Conservation (phyloP, 2,113 vertebrate genomes). For the Lagopus leucura region DNA sequence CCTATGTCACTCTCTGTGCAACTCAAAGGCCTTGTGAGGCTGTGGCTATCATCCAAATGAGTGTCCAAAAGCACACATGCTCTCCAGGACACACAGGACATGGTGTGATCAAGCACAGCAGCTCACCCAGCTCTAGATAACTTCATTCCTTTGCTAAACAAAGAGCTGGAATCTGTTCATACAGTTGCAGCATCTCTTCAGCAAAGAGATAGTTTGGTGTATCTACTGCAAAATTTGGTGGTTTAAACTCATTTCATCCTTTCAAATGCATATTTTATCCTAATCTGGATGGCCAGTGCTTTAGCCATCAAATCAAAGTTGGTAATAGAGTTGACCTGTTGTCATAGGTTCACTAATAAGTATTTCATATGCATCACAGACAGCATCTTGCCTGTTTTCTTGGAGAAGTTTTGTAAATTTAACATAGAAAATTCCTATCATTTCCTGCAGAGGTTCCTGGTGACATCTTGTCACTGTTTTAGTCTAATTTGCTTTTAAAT, state of each 20-base stretch:
- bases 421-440: neutral
- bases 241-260: neutral
- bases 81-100: neutral
- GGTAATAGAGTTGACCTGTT: neutral
- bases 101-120: neutral
- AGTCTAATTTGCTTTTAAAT: constrained; percentile 6
- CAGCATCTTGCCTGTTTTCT: neutral
- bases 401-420: neutral
- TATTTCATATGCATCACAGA: neutral
- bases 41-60: accelerated
- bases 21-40: neutral
- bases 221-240: neutral
- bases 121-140: neutral
- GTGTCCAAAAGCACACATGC: neutral
- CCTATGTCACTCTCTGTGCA: neutral
- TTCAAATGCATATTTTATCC: neutral
- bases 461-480: neutral
- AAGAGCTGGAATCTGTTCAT: neutral
- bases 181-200: neutral
- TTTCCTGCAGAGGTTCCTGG: neutral
- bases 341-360: neutral
- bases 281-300: neutral
- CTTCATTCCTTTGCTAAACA: too few relatives aligned
- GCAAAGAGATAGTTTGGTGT: neutral
- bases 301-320: neutral